Evolutionary conservation across 2,113 vertebrate genomes (phyloP), one percentile per base, ranked within the genome.

Genomic region (Piprites chloris): DNA sequence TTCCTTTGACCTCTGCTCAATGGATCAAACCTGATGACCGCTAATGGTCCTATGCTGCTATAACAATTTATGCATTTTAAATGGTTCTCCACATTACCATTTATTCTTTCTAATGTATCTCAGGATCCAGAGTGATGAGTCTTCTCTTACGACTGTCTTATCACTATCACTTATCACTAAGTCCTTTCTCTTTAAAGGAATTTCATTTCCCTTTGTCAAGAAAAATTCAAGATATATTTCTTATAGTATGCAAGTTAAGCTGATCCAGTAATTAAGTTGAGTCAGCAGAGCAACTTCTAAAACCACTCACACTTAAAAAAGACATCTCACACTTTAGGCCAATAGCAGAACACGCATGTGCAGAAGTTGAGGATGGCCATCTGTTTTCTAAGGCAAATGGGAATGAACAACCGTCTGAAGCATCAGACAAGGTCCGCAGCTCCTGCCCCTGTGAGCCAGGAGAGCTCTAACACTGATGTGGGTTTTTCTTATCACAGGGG

Each of bases 61-160:
- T 49, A 76, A 85, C 21, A 75, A 68, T 33, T 30, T 41, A 19
- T 58, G 28, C 53, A 92, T 88, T 94, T 92, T 39, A 76, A 80
- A 90, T 30, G 33, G 9, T 19, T 87, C 26, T 47, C 14, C n/a
- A 62, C 42, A 41, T 50, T 62, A 66, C 15, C n/a, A 44, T 56
- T 56, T 85, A 53, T 19, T 63, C 15, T 61, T 89, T 76, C 49
- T 61, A 56, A 75, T n/a, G 6, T 44, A 41, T 61, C 41, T 89
- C 85, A 73, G 28, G 46, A 85, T 30, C 12, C 49, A 90, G 62
- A 75, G 7, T 26, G 27, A 83, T 69, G n/a, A 82, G 39, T 77
- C n/a, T 42, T 89, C 42, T 73, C 24, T 95, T 84, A 35, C 11
- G 41, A 79, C 52, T 80, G 50, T 20, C 20, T 65, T 58, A 85